Percentiles rank a stretch among this genome's conserved stretches.
Evolutionary conservation across 2,113 vertebrate genomes (phyloP).

Genomic region (Leptosomus discolor): DNA sequence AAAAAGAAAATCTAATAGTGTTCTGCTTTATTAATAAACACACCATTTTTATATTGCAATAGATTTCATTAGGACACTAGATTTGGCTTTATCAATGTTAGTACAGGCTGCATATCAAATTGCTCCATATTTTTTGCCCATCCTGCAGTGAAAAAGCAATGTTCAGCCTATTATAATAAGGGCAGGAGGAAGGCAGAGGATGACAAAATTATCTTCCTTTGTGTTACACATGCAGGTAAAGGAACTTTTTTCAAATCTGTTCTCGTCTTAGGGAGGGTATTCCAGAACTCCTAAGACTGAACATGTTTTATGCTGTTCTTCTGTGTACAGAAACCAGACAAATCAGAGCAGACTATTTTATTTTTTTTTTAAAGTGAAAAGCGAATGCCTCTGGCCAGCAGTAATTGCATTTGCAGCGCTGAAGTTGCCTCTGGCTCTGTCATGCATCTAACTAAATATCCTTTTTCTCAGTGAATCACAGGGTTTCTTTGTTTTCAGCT

Average conservation of each 20-base stretch:
- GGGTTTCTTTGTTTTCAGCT: conserved; percentile 60
- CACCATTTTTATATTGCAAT: neutral
- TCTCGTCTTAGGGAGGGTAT: neutral
- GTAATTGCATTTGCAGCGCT: conserved; percentile 43
- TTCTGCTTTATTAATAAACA: conserved; percentile 57
- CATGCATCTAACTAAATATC: conserved; percentile 43
- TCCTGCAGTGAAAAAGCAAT: neutral
- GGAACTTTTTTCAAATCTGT: neutral
- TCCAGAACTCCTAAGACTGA: neutral
- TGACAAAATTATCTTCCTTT: neutral
- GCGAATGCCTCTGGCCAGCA: conserved; percentile 14
- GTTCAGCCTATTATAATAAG: neutral
- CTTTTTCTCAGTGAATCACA: conserved; percentile 43
- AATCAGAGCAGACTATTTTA: neutral
- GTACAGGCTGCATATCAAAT: neutral
- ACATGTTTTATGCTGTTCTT: neutral
- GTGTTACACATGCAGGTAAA: neutral
- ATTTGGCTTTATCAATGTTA: neutral
- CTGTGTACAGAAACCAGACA: neutral
- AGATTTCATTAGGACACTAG: neutral
- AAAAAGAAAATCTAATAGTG: conserved; percentile 32
- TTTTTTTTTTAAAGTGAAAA: neutral
- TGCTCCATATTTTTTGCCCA: neutral
- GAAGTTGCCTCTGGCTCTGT: conserved; percentile 27
- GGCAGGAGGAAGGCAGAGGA: neutral